Base-by-base conservation (phyloP, 2,888 invertebrate species). In the Biston stratarius region DNA sequence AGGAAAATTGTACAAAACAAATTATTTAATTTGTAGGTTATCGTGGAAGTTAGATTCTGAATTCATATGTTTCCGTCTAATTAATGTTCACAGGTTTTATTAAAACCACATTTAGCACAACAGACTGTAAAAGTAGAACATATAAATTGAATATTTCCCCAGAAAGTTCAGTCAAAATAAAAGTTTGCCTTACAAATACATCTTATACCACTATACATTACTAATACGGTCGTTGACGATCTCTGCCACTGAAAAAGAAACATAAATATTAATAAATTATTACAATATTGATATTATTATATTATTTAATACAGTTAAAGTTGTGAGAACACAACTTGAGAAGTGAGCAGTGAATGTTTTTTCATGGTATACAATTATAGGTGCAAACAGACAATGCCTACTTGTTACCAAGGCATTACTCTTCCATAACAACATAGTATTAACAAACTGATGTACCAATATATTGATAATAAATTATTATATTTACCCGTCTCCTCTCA, bases 221-320 rank as follows among this genome's bases (percentile, higher is more conserved):
- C 76, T 77, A 86, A 74, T 86, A 86, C 47, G 83, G 83, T 64
- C 67, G 58, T 47, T 70, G 67, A 51, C 67, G 94, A 91, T 80
- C 95, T 85, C 95, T 87, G 77, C 94, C 87, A 69, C 95, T 93
- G 87, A 84, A 94, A 84, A 86, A 91, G 73, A 91, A 73, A 55
- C 6, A n/a, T n/a, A 14, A 6, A 45, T 0, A 7, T 42, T 44
- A 44, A 12, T 3, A 44, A 44, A 44, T 11, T 42, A n/a, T n/a
- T n/a, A n/a, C n/a, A n/a, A n/a, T n/a, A n/a, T n/a, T 42, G 42
- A 36, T 36, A 36, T 36, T 36, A 36, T 36, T 36, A 36, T 36
- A 7, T 36, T 5, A 36, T 6, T 6, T 5, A 44, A 44, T n/a
- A n/a, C n/a, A n/a, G n/a, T n/a, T n/a, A n/a, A n/a, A n/a, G n/a